Evolutionary conservation across 2,888 invertebrate species (phyloP), one percentile per base, ranked within the genome.

Genomic region (Aporophyla lueneburgensis): DNA sequence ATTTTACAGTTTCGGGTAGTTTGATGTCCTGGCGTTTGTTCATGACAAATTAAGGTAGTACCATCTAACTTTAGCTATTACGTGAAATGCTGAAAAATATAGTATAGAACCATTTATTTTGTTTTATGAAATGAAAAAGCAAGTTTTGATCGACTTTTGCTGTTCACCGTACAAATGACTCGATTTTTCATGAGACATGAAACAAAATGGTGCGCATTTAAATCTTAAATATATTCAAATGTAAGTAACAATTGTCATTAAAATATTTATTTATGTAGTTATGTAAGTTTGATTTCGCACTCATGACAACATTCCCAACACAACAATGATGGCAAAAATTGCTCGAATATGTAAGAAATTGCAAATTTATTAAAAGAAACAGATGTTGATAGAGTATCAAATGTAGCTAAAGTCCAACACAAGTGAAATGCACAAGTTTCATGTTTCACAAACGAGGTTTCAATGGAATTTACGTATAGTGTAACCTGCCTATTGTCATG

Each of bases 401-500:
- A 24, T 19, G 59, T 5, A n/a, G 40, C 16, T 49, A 46, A 67
- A 46, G 24, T 70, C 53, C 24, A 66, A 21, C 5, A n/a, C 21
- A 43, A 56, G 61, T 54, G n/a, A 74, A 72, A 54, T 58, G 63
- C 24, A 40, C 40, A 53, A 61, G 83, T 66, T 77, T 56, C 58
- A n/a, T 40, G 46, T 78, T 78, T 74, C 74, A 74, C 68, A 83
- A 74, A 74, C 69, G 67, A 49, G 71, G 71, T 68, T 74, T 74
- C 40, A 65, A 7, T 58, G 16, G 6, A 58, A 59, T n/a, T 59
- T 51, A 6, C 16, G 27, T 59, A 68, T 21, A 24, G n/a, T 54
- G n/a, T 58, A n/a, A 33, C 33, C 33, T 5, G 21, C 14, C 0
- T n/a, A 81, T 80, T 68, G 54, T 82, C 58, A 16, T 10, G 43